phyloP scores from a whole-genome alignment of 2,113 vertebrate genomes.

The Coregonus clupeaformis region DNA sequence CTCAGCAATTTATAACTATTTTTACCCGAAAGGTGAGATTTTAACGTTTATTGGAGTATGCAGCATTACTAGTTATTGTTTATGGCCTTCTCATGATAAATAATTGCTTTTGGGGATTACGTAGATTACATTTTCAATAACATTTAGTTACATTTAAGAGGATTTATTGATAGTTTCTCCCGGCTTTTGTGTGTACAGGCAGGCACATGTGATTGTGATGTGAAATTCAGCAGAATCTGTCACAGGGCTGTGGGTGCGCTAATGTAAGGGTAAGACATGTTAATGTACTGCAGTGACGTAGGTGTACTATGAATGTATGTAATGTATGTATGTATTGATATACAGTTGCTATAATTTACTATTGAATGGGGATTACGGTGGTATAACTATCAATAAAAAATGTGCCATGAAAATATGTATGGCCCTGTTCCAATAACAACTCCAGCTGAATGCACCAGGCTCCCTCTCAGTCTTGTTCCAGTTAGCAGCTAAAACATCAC shows the following conservation, averaged over 20 bases:
- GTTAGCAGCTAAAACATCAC: conserved; percentile 14
- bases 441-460: background rate
- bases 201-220: background rate
- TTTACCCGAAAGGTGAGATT: no score
- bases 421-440: conserved; percentile 11
- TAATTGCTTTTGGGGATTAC: no score
- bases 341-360: background rate
- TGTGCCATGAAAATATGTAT: conserved; percentile 5
- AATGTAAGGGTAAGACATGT: conserved; percentile 4
- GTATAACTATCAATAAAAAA: conserved; percentile 11
- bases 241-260: conserved; percentile 12
- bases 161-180: background rate
- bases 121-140: no score
- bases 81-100: no score
- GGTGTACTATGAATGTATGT: no score
- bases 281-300: conserved; percentile 2
- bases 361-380: background rate
- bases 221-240: conserved; percentile 8
- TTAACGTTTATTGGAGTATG: no score
- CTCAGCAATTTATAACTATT: no score
- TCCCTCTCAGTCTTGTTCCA: background rate
- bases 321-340: conserved; percentile 19
- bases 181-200: background rate
- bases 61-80: no score
- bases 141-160: no score